Evolutionary conservation across 2,888 invertebrate genomes (phyloP), one percentile per base, ranked within the genome.

Genomic region (Lithophane ornitopus): DNA sequence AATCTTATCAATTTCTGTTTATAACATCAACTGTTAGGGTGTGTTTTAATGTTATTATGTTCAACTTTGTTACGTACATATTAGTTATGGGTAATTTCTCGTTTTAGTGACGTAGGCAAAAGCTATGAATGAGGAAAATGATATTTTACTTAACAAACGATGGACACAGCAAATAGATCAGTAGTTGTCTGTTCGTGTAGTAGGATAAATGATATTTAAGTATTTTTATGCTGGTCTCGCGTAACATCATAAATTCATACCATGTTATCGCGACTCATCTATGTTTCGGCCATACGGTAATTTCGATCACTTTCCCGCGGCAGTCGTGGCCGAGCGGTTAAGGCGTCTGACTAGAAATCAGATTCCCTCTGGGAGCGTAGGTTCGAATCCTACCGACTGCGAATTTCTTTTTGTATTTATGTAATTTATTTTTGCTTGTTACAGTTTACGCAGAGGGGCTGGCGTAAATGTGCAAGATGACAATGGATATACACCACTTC

Each of bases 391-490:
- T 98, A 98, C 98, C 97, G 98, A 97, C 98, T 98, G 98, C 98
- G 98, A 91, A 92, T 8, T 52, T 77, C 78, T 90, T 92, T 91
- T 89, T 87, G 79, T 80, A 44, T 12, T 77, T 70, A 46, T 6
- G 4, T 34, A 6, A 61, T 81, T 77, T 56, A 52, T 63, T 83
- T 89, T 84, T 82, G 79, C 89, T 94, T 94, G 91, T 95, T 94
- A n/a, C 96, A 99, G 99, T 95, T 97, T 99, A 93, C 97, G 99
- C 81, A 97, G 99, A 92, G 98, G 98, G 77, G 98, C 99, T 70
- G 99, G 99, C 86, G 98, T 99, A 75, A 99, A 99, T 95, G 98
- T 98, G 71, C 98, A 98, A 96, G 99, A 99, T 93, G 98, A 98
- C 89, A 98, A 98, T 93, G 99, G 99, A 62, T 99, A 99, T 94